These are phyloP conservation scores for Amphipoea lucens DNA, from an alignment of 2,888 invertebrate genomes.

Conservation along the genomic window DNA sequence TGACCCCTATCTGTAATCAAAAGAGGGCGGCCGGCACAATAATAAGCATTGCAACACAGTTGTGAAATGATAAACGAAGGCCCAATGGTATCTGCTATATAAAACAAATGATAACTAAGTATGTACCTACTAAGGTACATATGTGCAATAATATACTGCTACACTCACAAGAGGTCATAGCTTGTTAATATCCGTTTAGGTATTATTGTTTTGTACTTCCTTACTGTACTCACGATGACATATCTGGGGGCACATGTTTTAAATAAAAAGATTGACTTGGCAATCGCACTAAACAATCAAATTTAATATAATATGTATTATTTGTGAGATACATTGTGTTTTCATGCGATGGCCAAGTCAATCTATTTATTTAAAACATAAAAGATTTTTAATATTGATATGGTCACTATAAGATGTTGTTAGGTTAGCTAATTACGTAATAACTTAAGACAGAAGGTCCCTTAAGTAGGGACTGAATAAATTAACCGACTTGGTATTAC, in stretches of 20 bases:
- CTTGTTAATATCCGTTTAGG: conserved; percentile 4
- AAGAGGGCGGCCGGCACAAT: background rate
- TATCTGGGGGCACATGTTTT: background rate
- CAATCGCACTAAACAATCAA: too few relatives aligned
- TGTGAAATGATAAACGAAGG: conserved; percentile 16
- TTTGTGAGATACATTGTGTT: too few relatives aligned
- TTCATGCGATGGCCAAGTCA: too few relatives aligned
- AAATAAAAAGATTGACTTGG: too few relatives aligned
- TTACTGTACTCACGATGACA: background rate
- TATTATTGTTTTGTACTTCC: background rate
- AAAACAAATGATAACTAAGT: conserved; percentile 22
- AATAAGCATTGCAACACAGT: conserved; percentile 20
- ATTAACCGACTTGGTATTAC: too few relatives aligned
- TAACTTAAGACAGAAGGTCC: too few relatives aligned
- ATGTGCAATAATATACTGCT: background rate
- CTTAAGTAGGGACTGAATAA: too few relatives aligned
- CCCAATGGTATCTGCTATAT: background rate
- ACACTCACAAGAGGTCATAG: conserved; percentile 9
- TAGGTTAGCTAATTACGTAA: too few relatives aligned
- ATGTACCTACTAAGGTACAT: background rate
- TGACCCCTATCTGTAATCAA: background rate
- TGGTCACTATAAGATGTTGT: too few relatives aligned
- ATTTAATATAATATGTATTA: too few relatives aligned
- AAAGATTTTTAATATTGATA: too few relatives aligned
- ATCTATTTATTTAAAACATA: too few relatives aligned